Percentiles rank a stretch among this genome's conserved stretches.
phyloP scores from a whole-genome alignment of 2,113 vertebrate species.

The Balaenoptera acutorostrata region DNA sequence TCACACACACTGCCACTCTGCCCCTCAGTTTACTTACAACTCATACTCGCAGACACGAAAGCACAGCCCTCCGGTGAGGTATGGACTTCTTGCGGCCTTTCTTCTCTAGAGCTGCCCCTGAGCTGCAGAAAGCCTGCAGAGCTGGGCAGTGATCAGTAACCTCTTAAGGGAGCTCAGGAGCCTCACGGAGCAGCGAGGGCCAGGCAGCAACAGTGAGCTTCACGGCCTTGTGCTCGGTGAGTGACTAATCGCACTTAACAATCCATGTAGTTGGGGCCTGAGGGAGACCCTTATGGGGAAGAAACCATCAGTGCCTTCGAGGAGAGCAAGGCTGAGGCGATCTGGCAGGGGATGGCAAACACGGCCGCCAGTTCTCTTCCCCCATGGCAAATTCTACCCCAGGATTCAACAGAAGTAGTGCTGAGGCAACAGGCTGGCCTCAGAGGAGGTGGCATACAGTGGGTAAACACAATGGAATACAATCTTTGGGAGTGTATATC shows the following conservation, averaged over 20 bases:
- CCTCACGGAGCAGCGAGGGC: neutral
- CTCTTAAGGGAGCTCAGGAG: neutral
- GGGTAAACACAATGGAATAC: neutral
- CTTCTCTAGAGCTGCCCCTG: neutral
- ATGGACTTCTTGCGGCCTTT: neutral
- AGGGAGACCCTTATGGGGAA: neutral
- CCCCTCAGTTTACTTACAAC: neutral
- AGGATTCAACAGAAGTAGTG: neutral
- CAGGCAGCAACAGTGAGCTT: neutral
- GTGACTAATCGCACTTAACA: neutral
- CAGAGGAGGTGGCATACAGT: neutral
- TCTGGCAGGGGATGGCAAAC: neutral
- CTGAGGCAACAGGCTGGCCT: constrained; percentile 21
- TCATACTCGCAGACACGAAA: neutral
- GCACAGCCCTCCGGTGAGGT: neutral
- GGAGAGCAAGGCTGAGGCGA: neutral
- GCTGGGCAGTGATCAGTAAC: neutral
- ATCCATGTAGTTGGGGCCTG: neutral
- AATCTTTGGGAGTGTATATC: neutral
- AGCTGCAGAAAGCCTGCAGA: neutral
- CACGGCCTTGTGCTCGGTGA: neutral
- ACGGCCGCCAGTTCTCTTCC: neutral
- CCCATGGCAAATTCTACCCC: constrained; percentile 14
- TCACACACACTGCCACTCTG: neutral
- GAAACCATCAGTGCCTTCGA: neutral